Percentiles rank a stretch among this genome's conserved stretches.
Evolutionary conservation across 2,888 invertebrate species (phyloP).

Genomic region (Thera obeliscata): DNA sequence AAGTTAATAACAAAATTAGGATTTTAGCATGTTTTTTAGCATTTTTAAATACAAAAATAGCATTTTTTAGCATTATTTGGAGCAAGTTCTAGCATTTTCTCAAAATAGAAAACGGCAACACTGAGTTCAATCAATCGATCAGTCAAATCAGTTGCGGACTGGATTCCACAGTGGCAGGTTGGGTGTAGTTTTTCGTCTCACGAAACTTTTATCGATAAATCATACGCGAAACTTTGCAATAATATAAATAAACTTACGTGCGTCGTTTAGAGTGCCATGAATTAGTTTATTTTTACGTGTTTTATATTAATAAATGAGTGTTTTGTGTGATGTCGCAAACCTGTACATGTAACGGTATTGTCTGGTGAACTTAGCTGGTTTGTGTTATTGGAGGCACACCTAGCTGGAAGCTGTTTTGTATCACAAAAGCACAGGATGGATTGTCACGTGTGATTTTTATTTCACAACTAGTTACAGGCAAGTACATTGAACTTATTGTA

Average conservation of each 20-base stretch:
- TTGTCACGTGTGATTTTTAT: slow-evolving; percentile 60
- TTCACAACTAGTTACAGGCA: slow-evolving; percentile 30
- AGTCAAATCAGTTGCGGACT: slow-evolving; percentile 55
- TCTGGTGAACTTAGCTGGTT: slow-evolving; percentile 60
- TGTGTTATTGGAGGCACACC: slow-evolving; percentile 71
- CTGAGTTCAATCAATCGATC: not conserved
- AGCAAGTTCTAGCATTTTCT: too few relatives aligned
- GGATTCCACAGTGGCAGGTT: slow-evolving; percentile 64
- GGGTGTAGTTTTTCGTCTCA: not conserved
- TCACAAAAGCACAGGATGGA: slow-evolving; percentile 62
- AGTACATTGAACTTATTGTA: slow-evolving; percentile 18
- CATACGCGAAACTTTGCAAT: slow-evolving; percentile 21
- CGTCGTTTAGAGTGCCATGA: not conserved
- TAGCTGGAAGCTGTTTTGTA: slow-evolving; percentile 63
- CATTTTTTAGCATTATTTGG: too few relatives aligned
- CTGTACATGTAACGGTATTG: slow-evolving; percentile 45
- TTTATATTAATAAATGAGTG: slow-evolving; percentile 43
- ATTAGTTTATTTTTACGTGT: not conserved
- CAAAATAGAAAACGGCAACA: too few relatives aligned
- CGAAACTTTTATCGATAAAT: slow-evolving; percentile 27
- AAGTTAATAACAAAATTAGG: too few relatives aligned
- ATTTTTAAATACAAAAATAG: too few relatives aligned
- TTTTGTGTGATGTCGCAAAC: slow-evolving; percentile 45
- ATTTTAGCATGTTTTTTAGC: too few relatives aligned
- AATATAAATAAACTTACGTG: slow-evolving; percentile 1